phyloP scores from a whole-genome alignment of 2,888 invertebrate genomes.

The Andrena camellia region DNA sequence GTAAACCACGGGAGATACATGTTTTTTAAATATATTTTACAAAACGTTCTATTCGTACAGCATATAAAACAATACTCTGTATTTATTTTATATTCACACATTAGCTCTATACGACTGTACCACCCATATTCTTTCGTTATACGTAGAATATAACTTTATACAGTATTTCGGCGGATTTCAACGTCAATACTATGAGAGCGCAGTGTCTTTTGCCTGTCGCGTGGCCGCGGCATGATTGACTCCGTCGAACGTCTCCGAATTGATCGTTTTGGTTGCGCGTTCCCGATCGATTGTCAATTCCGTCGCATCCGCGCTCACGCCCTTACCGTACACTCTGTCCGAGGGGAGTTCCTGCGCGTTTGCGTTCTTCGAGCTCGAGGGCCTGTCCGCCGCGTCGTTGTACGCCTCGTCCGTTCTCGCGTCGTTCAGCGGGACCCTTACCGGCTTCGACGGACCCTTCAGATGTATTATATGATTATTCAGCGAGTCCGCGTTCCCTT shows the following conservation, averaged over 20 bases:
- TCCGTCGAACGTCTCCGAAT: slow-evolving; percentile 75
- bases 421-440: slow-evolving; percentile 61
- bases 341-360: slow-evolving; percentile 69
- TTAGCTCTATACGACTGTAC: slow-evolving; percentile 83
- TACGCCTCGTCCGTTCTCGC: slow-evolving; percentile 20
- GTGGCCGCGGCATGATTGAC: slow-evolving; percentile 61
- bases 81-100: slow-evolving; percentile 85
- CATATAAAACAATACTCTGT: slow-evolving; percentile 86
- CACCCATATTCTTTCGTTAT: slow-evolving; percentile 74
- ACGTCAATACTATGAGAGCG: slow-evolving; percentile 76
- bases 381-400: slow-evolving; percentile 15
- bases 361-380: slow-evolving; percentile 48
- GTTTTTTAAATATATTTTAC: slow-evolving; percentile 85
- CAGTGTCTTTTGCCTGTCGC: slow-evolving; percentile 73
- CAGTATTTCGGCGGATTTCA: slow-evolving; percentile 82
- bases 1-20: slow-evolving; percentile 59
- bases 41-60: slow-evolving; percentile 85
- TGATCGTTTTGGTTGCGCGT: slow-evolving; percentile 72
- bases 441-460: slow-evolving; percentile 74
- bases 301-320: slow-evolving; percentile 76
- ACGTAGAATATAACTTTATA: slow-evolving; percentile 76
- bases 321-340: slow-evolving; percentile 76
- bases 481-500: slow-evolving; percentile 67
- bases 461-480: slow-evolving; percentile 77
- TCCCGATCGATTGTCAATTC: slow-evolving; percentile 79